Evolutionary conservation across 2,888 invertebrate genomes (phyloP), one percentile per base, ranked within the genome.

Genomic region (Rhorus exstirpatorius): DNA sequence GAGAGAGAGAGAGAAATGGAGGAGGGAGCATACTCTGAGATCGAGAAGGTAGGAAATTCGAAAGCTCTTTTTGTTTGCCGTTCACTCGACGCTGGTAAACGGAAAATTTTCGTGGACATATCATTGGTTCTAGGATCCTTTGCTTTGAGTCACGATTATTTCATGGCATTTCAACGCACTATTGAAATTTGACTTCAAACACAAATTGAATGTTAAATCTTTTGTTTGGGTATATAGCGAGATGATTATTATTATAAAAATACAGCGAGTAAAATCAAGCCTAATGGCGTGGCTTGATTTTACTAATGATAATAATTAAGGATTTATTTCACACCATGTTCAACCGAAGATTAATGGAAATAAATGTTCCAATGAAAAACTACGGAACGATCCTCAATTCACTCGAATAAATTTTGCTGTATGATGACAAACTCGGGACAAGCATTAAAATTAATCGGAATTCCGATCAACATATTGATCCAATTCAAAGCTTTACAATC

Each of bases 61-160:
- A 87, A 87, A 88, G 88, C 87, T 82, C 26, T 86, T 26, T 63
- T 55, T 91, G 88, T 91, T 91, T 90, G 89, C 86, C 87, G 86
- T 89, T 87, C 89, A 88, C 88, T 88, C 84, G 83, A 24, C 35
- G 21, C 26, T 38, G 61, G 60, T 19, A 38, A 38, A 58, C 46
- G 26, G 76, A 65, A 76, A 81, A 81, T 76, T 80, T 17, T 10
- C 55, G 41, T 49, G 58, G 35, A 35, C 19, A 46, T 68, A 35
- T 71, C 71, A 71, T 44, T 51, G 76, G 7, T 49, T 35, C 26
- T 19, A 60, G 49, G 17, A 55, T 31, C 7, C n/a, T 53, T 44
- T 31, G 44, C n/a, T n/a, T n/a, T n/a, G n/a, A n/a, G n/a, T n/a
- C n/a, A n/a, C 19, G 14, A 41, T 35, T 10, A 74, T 51, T 53